Conservation (phyloP, 2,888 invertebrate genomes). For the Drosophila anomalipes region DNA sequence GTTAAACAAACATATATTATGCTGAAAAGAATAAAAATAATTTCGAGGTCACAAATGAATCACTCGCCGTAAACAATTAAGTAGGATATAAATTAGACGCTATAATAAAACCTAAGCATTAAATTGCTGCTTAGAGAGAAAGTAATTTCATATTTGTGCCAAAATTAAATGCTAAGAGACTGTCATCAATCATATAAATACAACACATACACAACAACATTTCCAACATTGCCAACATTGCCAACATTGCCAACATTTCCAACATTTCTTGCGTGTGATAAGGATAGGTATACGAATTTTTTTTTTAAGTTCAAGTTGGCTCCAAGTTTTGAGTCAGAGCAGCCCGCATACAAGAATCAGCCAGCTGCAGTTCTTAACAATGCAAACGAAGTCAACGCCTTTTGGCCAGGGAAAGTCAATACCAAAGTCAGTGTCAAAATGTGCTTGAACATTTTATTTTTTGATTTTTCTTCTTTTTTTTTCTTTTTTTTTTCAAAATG, state of each 20-base stretch:
- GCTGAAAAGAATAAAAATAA: neutral
- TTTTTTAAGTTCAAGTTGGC: neutral
- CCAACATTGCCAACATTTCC: neutral
- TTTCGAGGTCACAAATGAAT: neutral
- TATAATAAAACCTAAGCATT: neutral
- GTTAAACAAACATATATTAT: neutral
- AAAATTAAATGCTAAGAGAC: neutral
- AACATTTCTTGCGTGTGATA: neutral
- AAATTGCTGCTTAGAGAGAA: neutral
- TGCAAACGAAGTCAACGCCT: conserved; percentile 1
- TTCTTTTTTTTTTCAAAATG: conserved; percentile 17
- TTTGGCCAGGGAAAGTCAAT: neutral
- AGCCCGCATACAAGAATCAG: neutral
- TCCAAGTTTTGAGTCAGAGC: neutral
- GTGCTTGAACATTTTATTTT: neutral
- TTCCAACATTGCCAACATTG: no score
- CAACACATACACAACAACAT: neutral
- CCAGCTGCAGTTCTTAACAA: conserved; percentile 4
- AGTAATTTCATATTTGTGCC: neutral
- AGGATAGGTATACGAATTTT: neutral
- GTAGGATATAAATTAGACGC: neutral
- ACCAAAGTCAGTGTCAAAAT: conserved; percentile 1
- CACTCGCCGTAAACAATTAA: neutral
- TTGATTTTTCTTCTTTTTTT: neutral
- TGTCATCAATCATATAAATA: neutral